Evolutionary conservation across 1,140 invertebrate genomes (phyloP), one percentile per base, ranked within the genome.

Genomic region (Atta cephalotes): DNA sequence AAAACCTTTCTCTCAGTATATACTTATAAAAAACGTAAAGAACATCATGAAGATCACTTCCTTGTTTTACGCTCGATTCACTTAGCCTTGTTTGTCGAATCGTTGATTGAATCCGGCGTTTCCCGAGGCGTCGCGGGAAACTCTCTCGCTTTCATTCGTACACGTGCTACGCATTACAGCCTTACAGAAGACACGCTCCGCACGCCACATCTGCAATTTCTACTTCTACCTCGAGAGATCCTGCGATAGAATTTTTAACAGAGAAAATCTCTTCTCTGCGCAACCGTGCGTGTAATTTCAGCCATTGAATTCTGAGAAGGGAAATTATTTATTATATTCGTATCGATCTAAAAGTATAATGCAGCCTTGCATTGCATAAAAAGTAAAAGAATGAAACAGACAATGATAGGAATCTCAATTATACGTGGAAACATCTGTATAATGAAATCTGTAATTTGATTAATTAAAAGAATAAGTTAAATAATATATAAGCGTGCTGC

Each of bases 131-230:
- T 56, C 62, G 53, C 80, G 35, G 78, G 56, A 72, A 74, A 74
- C 79, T 82, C 80, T 82, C 68, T 82, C 80, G 56, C 80, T 82
- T 82, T 82, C 80, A 49, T 82, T 82, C 68, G 68, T 68, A 82
- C 68, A 82, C 80, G 80, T 82, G 80, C 68, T 60, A 74, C 56
- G 80, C 80, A 74, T 74, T 56, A 79, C 78, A 45, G 49, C 4
- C 62, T 31, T n/a, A 49, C 18, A 35, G 12, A 51, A 53, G 45
- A 68, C n/a, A 80, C 25, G 49, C 28, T 65, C 16, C 62, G 49
- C 65, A 35, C 63, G 45, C 68, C 39, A 45, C 58, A 79, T 66
- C 60, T 21, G 51, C 65, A 74, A 74, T 82, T 74, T 82, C 80
- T 49, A 74, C 28, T 82, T 18, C n/a, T 70, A 45, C 49, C 28